Percentiles rank a stretch among this genome's conserved stretches.
phyloP scores from a whole-genome alignment of 1,140 invertebrate species.

The Scaptomyza hsui region DNA sequence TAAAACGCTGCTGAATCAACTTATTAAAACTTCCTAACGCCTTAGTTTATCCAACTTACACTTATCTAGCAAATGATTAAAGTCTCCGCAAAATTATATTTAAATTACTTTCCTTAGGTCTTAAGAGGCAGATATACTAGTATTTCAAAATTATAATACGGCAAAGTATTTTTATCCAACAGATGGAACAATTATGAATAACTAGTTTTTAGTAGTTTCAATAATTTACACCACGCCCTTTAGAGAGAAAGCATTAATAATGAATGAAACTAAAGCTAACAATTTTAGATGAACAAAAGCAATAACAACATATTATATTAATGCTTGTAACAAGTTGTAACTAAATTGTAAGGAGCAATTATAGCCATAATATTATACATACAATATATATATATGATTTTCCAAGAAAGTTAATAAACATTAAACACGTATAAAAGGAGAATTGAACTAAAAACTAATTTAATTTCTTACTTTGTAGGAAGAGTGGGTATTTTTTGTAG shows the following conservation, averaged over 20 bases:
- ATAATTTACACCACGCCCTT: slow-evolving; percentile 71
- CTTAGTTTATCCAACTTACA: slow-evolving; percentile 24
- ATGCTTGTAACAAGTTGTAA: slow-evolving; percentile 74
- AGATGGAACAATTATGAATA: slow-evolving; percentile 65
- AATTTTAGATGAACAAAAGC: slow-evolving; percentile 63
- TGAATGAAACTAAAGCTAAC: slow-evolving; percentile 63
- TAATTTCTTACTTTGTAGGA: not conserved
- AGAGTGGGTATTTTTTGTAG: no score
- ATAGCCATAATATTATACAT: slow-evolving; percentile 62
- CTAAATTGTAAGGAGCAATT: slow-evolving; percentile 63
- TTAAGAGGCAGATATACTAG: slow-evolving; percentile 48
- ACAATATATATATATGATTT: slow-evolving; percentile 56
- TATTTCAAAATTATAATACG: slow-evolving; percentile 26
- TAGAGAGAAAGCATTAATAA: slow-evolving; percentile 30
- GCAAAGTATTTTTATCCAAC: slow-evolving; percentile 62
- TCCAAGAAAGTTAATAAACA: slow-evolving; percentile 71
- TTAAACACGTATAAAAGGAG: slow-evolving; percentile 45
- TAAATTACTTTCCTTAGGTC: slow-evolving; percentile 40
- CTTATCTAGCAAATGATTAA: slow-evolving; percentile 21
- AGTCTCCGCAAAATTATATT: slow-evolving; percentile 53
- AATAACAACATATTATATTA: slow-evolving; percentile 62
- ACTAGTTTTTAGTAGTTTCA: slow-evolving; percentile 72
- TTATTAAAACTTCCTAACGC: slow-evolving; percentile 57
- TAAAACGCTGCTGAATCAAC: slow-evolving; percentile 65
- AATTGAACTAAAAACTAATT: slow-evolving; percentile 4